These are phyloP conservation scores for Melinaea marsaeus DNA, from an alignment of 2,888 invertebrate genomes.

Conservation along the genomic window DNA sequence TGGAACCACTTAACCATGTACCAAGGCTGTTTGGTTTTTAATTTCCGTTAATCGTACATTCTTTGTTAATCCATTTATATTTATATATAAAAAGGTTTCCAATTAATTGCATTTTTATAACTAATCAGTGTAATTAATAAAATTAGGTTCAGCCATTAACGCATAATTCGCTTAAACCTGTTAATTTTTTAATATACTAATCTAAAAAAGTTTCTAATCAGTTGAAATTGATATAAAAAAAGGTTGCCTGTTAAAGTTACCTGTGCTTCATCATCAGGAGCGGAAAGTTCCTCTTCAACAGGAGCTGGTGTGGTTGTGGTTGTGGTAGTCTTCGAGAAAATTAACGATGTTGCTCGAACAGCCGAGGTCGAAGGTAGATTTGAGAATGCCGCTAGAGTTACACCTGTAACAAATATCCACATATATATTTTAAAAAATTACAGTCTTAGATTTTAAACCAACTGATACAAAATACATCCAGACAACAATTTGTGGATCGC, in stretches of 20 bases:
- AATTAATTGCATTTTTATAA: neutral
- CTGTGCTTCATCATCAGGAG: constrained; percentile 52
- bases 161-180: too few species aligned
- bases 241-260: constrained; percentile 15
- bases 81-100: neutral
- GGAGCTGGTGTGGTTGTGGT: constrained; percentile 74
- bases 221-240: neutral
- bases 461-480: too few species aligned
- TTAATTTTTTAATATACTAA: too few species aligned
- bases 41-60: constrained; percentile 15
- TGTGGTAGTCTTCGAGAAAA: constrained; percentile 74
- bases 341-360: constrained; percentile 79
- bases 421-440: too few species aligned
- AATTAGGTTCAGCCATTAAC: too few species aligned
- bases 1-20: constrained; percentile 21
- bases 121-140: neutral
- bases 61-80: neutral
- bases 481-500: too few species aligned
- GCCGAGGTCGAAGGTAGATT: constrained; percentile 71
- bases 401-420: constrained; percentile 43
- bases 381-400: constrained; percentile 61
- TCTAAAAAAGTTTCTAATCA: too few species aligned
- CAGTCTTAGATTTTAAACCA: too few species aligned
- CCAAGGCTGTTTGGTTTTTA: constrained; percentile 22
- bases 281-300: constrained; percentile 53